Percentiles rank a stretch among this genome's conserved stretches.
Conservation (phyloP, 2,797 vertebrate species). For the Sebastiscus tertius region DNA sequence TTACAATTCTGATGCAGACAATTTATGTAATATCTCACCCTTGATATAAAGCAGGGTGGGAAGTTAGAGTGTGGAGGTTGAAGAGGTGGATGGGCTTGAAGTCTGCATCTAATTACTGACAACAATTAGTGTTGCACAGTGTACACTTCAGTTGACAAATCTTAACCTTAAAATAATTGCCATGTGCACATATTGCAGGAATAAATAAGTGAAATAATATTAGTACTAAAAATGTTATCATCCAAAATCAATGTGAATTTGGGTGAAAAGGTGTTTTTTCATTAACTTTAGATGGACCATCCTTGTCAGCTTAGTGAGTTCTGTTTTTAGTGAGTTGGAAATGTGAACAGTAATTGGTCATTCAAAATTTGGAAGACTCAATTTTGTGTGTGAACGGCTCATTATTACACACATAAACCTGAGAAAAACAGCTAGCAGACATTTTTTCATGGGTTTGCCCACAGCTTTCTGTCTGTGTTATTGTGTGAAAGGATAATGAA, state of each 20-base stretch:
- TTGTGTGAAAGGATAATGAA: background rate
- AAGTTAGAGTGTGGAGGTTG: background rate
- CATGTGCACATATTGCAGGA: background rate
- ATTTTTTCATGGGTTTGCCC: background rate
- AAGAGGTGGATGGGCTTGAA: background rate
- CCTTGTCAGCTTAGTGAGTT: background rate
- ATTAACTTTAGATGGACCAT: background rate
- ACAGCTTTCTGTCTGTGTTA: background rate
- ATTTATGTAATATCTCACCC: background rate
- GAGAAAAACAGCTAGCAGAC: background rate
- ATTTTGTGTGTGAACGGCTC: conserved; percentile 3
- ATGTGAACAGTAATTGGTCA: background rate
- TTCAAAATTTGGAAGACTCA: background rate
- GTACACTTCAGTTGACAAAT: background rate
- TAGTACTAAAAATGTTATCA: background rate
- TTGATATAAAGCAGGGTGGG: background rate
- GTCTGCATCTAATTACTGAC: background rate
- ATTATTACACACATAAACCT: background rate
- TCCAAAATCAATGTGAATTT: background rate
- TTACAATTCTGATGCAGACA: background rate
- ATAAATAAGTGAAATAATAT: background rate
- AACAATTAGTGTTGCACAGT: background rate
- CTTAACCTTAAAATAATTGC: background rate
- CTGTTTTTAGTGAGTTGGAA: background rate
- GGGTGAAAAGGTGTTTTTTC: background rate